Conservation (phyloP, 2,888 invertebrate species). For the Papilio protenor region DNA sequence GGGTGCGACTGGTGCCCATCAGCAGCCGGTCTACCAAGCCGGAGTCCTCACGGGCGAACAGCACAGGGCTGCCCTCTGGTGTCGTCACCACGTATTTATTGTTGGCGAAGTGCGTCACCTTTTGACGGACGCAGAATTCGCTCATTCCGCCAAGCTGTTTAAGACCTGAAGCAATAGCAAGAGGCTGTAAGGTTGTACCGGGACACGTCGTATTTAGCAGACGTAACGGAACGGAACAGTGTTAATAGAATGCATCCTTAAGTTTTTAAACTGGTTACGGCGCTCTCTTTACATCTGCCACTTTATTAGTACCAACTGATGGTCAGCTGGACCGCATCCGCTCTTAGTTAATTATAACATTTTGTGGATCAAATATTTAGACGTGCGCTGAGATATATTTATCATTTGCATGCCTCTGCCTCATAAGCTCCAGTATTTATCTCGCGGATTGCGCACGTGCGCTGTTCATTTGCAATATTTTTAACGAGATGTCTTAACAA, state of each 20-base stretch:
- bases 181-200: background rate
- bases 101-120: constrained; percentile 51
- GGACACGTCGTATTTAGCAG: too few relatives aligned
- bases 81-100: constrained; percentile 60
- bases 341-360: constrained; percentile 24
- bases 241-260: background rate
- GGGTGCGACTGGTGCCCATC: constrained; percentile 56
- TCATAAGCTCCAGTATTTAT: constrained; percentile 33
- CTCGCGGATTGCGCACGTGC: background rate
- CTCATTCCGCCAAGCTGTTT: constrained; percentile 48
- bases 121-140: constrained; percentile 56
- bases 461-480: constrained; percentile 24
- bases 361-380: constrained; percentile 33
- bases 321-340: background rate
- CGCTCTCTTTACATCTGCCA: background rate
- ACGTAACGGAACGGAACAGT: background rate
- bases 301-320: background rate
- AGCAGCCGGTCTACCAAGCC: constrained; percentile 54
- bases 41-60: constrained; percentile 59
- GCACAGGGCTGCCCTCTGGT: constrained; percentile 52
- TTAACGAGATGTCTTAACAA: constrained; percentile 22
- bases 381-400: constrained; percentile 29
- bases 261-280: background rate
- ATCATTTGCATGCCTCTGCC: constrained; percentile 24
- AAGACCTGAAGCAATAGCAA: background rate